A percentile compares a stretch with the other conserved stretches of the same genome.
Evolutionary conservation across 2,797 vertebrate genomes (phyloP).

Genomic region (Heteromormyrus szaboi): DNA sequence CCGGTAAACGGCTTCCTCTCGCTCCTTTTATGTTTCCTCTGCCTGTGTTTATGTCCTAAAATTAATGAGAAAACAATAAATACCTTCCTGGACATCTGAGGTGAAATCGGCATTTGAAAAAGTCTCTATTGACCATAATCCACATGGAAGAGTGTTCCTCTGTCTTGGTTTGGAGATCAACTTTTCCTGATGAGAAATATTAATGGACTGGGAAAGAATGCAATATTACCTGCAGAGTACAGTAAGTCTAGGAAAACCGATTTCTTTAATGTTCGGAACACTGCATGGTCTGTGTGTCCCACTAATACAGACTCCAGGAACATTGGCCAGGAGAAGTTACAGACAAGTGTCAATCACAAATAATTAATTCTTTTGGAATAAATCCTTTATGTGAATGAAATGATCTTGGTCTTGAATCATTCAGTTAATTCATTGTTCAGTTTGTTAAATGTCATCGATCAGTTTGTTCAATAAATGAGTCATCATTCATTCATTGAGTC

Average conservation of each 20-base stretch:
- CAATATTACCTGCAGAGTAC: neutral
- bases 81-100: neutral
- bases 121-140: too few relatives aligned
- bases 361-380: neutral
- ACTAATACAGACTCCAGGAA: neutral
- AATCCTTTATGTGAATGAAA: neutral
- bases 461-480: neutral
- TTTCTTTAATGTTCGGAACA: neutral
- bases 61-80: conserved; percentile 26
- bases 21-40: conserved; percentile 63
- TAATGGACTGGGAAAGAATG: neutral
- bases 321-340: neutral
- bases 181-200: conserved; percentile 3
- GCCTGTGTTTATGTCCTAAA: conserved; percentile 70
- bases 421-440: neutral
- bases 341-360: neutral
- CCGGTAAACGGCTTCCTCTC: conserved; percentile 49
- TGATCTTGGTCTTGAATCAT: neutral
- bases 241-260: neutral
- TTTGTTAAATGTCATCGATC: neutral
- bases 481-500: neutral
- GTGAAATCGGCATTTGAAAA: neutral
- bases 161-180: neutral
- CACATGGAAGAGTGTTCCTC: neutral
- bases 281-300: neutral